Conservation (phyloP, 2,888 invertebrate species). For the Deilephila porcellus region DNA sequence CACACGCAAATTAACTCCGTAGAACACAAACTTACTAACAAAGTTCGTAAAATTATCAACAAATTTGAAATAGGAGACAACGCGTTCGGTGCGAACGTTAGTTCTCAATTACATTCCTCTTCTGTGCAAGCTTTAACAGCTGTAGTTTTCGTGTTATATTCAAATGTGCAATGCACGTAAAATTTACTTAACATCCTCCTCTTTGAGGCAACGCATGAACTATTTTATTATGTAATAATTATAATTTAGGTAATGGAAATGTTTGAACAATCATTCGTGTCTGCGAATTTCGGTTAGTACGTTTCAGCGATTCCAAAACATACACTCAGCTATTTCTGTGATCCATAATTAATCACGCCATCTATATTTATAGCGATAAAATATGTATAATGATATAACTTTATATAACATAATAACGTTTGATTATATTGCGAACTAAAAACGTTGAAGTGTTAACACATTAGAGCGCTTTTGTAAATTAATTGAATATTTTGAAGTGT, state of each 20-base stretch:
- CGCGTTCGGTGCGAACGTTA: conserved; percentile 48
- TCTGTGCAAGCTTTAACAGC: conserved; percentile 37
- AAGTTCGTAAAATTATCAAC: conserved; percentile 73
- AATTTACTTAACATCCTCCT: conserved; percentile 51
- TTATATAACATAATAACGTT: background rate
- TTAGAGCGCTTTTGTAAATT: conserved; percentile 53
- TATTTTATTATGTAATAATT: conserved; percentile 9
- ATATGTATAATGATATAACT: conserved; percentile 2
- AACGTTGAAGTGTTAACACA: background rate
- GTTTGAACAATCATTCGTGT: conserved; percentile 20
- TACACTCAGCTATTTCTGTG: conserved; percentile 41
- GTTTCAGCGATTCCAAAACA: conserved; percentile 29
- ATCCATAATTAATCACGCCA: background rate
- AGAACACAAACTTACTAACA: conserved; percentile 73
- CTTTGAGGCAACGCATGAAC: background rate
- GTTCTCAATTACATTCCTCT: conserved; percentile 41
- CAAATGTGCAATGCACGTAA: conserved; percentile 47
- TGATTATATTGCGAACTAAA: conserved; percentile 5
- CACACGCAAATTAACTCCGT: conserved; percentile 50
- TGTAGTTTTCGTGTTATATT: conserved; percentile 40
- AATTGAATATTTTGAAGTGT: conserved; percentile 66
- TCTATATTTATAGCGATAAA: background rate
- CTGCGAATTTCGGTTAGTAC: conserved; percentile 21
- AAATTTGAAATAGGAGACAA: conserved; percentile 60
- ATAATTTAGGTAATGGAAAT: conserved; percentile 18